phyloP scores from a whole-genome alignment of 2,797 vertebrate genomes.

The Alectoris magna region DNA sequence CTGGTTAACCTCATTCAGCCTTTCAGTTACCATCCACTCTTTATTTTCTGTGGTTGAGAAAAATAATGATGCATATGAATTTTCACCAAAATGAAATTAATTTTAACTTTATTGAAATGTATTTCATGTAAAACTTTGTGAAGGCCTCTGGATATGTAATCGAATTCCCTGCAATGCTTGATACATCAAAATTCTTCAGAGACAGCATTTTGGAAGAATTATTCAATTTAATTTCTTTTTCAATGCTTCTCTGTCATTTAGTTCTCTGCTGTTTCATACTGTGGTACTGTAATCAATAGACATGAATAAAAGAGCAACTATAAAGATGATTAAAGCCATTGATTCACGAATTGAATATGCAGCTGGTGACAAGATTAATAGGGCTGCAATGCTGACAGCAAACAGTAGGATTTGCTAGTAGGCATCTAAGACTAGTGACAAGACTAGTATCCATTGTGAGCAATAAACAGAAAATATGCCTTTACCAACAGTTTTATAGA shows the following conservation, averaged over 20 bases:
- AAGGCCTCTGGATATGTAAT: not conserved
- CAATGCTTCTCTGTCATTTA: not conserved
- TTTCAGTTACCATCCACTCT: not conserved
- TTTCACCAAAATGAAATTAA: not conserved
- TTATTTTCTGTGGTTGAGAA: not conserved
- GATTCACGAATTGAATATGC: constrained; percentile 1
- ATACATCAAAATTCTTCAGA: not conserved
- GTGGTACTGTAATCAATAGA: constrained; percentile 26
- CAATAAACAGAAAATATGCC: not conserved
- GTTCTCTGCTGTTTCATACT: not conserved
- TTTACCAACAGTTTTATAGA: not conserved
- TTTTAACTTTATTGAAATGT: not conserved
- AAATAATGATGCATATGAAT: not conserved
- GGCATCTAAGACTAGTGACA: not conserved
- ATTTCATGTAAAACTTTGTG: not conserved
- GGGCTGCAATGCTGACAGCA: not conserved
- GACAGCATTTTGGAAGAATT: not conserved
- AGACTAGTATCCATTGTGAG: not conserved
- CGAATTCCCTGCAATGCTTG: not conserved
- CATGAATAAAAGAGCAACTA: constrained; percentile 38
- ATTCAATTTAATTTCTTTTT: not conserved
- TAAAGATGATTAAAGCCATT: constrained; percentile 53
- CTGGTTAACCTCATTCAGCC: not conserved
- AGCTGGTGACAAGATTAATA: constrained; percentile 24
- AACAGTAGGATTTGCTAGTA: not conserved